Percentiles rank a stretch among this genome's conserved stretches.
phyloP scores from a whole-genome alignment of 1,140 invertebrate species.

The Drosophila grimshawi region DNA sequence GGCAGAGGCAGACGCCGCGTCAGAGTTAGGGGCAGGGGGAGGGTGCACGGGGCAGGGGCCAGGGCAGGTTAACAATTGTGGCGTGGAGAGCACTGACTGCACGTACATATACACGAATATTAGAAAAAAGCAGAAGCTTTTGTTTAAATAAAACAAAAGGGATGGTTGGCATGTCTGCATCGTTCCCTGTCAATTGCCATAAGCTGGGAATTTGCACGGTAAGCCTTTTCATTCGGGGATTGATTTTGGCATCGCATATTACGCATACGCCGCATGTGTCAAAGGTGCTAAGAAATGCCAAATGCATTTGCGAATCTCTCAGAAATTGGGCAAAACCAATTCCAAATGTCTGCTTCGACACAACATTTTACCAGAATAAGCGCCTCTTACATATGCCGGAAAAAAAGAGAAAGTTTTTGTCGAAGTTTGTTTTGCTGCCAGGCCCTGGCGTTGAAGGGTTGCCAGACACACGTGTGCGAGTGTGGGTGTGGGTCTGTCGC shows the following conservation, averaged over 20 bases:
- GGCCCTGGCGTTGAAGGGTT: slow-evolving; percentile 24
- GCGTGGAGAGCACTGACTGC: background rate
- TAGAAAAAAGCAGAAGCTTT: slow-evolving; percentile 37
- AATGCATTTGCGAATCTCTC: slow-evolving; percentile 33
- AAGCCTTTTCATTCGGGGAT: slow-evolving; percentile 71
- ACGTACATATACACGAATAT: slow-evolving; percentile 44
- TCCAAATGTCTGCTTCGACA: background rate
- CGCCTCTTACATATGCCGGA: background rate
- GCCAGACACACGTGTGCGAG: slow-evolving; percentile 8
- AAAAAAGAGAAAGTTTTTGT: slow-evolving; percentile 48
- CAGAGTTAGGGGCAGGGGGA: background rate
- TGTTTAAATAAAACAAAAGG: slow-evolving; percentile 60
- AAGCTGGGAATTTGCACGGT: slow-evolving; percentile 61
- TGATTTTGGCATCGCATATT: slow-evolving; percentile 58
- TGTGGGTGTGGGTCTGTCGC: slow-evolving; percentile 4
- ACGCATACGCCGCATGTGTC: slow-evolving; percentile 47
- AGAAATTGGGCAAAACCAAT: slow-evolving; percentile 22
- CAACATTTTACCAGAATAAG: background rate
- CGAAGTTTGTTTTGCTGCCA: slow-evolving; percentile 51
- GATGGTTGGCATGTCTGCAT: slow-evolving; percentile 48
- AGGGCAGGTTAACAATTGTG: slow-evolving; percentile 51
- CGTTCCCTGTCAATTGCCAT: slow-evolving; percentile 65
- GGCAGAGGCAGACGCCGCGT: too few species aligned
- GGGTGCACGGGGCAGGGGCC: background rate
- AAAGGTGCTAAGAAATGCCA: slow-evolving; percentile 52